phyloP scores from a whole-genome alignment of 1,140 invertebrate genomes.

The Drosophila dunni region DNA sequence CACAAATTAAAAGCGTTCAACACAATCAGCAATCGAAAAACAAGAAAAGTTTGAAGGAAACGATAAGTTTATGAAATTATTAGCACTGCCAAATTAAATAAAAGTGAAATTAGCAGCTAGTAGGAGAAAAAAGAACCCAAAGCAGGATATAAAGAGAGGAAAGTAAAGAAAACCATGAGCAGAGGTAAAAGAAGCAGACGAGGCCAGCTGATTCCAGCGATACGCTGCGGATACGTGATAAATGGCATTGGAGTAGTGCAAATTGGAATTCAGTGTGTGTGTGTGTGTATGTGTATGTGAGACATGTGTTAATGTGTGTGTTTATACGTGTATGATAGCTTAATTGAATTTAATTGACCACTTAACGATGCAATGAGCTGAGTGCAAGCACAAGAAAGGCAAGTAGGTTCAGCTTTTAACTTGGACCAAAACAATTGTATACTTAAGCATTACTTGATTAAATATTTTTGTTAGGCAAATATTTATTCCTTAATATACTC shows the following conservation, averaged over 20 bases:
- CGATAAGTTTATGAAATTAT: slow-evolving; percentile 75
- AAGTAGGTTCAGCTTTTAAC: slow-evolving; percentile 32
- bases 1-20: slow-evolving; percentile 9
- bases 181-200: background rate
- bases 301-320: slow-evolving; percentile 11
- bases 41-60: slow-evolving; percentile 46
- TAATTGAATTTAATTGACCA: slow-evolving; percentile 80
- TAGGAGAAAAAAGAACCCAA: background rate
- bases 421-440: too few relatives aligned
- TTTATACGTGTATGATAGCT: slow-evolving; percentile 22
- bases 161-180: too few relatives aligned
- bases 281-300: slow-evolving; percentile 13
- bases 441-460: background rate
- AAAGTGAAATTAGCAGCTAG: slow-evolving; percentile 45
- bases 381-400: slow-evolving; percentile 38
- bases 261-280: background rate
- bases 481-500: too few relatives aligned
- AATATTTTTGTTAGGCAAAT: too few relatives aligned
- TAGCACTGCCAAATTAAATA: slow-evolving; percentile 58
- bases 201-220: slow-evolving; percentile 26
- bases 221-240: slow-evolving; percentile 41
- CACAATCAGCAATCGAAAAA: slow-evolving; percentile 27
- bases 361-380: slow-evolving; percentile 70
- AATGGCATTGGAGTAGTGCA: slow-evolving; percentile 39
- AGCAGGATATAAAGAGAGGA: too few relatives aligned